These are phyloP conservation scores for Galeopterus variegatus DNA, from an alignment of 2,113 vertebrate species.

Conservation along the genomic window DNA sequence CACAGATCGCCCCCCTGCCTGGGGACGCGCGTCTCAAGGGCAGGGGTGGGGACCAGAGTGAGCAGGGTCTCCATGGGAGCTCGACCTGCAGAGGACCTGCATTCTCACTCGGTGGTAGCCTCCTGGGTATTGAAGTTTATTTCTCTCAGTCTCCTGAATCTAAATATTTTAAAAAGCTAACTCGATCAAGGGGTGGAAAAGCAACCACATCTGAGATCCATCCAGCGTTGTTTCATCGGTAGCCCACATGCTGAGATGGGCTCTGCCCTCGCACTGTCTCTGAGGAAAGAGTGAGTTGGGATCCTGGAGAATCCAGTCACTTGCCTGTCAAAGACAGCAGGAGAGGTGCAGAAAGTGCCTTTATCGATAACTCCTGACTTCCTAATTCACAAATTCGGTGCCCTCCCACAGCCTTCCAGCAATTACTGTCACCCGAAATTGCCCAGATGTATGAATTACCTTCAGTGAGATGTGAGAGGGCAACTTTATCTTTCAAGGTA, in stretches of 20 bases:
- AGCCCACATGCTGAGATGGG: neutral
- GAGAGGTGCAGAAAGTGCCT: neutral
- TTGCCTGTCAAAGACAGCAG: constrained; percentile 46
- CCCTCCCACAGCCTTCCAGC: constrained; percentile 24
- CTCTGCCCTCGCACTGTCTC: neutral
- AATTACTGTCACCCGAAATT: constrained; percentile 74
- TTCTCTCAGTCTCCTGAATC: neutral
- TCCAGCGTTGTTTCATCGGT: neutral
- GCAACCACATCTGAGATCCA: neutral
- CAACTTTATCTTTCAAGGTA: constrained; percentile 81
- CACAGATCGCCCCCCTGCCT: accelerated
- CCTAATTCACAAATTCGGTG: no score
- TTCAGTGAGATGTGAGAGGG: constrained; percentile 78
- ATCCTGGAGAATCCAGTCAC: constrained; percentile 45
- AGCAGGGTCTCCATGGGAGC: no score
- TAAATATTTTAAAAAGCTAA: neutral
- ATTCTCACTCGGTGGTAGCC: neutral
- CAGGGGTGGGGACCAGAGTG: neutral
- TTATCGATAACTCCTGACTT: neutral
- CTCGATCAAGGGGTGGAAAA: neutral
- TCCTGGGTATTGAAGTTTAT: neutral
- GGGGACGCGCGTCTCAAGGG: neutral
- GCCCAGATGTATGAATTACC: constrained; percentile 79
- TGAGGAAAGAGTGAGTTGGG: neutral
- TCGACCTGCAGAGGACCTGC: no score